Evolutionary conservation across 2,797 vertebrate genomes (phyloP).

Genomic region (Thalassophryne amazonica): DNA sequence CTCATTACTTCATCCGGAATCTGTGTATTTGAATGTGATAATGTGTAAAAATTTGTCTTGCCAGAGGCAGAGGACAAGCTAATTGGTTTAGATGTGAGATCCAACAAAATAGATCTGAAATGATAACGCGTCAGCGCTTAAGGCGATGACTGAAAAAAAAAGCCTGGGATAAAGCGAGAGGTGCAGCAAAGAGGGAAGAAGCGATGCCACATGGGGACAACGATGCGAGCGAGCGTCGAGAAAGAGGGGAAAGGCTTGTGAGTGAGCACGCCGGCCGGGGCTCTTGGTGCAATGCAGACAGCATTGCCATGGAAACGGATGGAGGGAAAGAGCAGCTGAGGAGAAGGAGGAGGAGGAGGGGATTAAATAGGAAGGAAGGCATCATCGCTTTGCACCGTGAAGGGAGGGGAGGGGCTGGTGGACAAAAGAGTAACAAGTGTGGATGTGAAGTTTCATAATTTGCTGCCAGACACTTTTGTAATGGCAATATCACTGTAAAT

Average conservation of each 20-base stretch:
- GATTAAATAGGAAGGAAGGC: conserved; percentile 69
- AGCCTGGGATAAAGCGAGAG: conserved; percentile 10
- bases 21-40: conserved; percentile 20
- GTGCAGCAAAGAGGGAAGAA: conserved; percentile 3
- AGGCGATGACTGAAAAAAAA: too few species aligned
- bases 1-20: conserved; percentile 28
- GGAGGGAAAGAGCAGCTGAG: conserved; percentile 62
- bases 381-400: conserved; percentile 54
- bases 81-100: conserved; percentile 31
- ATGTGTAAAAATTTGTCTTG: conserved; percentile 25
- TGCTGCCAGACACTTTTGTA: conserved; percentile 13
- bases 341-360: conserved; percentile 68
- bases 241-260: conserved; percentile 54
- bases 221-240: conserved; percentile 23
- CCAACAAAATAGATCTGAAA: neutral
- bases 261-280: conserved; percentile 65
- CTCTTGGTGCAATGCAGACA: conserved; percentile 87
- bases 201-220: conserved; percentile 30
- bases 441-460: conserved; percentile 32
- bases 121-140: too few species aligned
- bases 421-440: conserved; percentile 46
- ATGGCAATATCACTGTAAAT: neutral
- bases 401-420: conserved; percentile 14
- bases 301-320: conserved; percentile 87
- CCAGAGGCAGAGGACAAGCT: conserved; percentile 17